Percentiles rank a stretch among this genome's conserved stretches.
These are phyloP conservation scores for Promerops cafer DNA, from an alignment of 2,113 vertebrate genomes.

Conservation along the genomic window DNA sequence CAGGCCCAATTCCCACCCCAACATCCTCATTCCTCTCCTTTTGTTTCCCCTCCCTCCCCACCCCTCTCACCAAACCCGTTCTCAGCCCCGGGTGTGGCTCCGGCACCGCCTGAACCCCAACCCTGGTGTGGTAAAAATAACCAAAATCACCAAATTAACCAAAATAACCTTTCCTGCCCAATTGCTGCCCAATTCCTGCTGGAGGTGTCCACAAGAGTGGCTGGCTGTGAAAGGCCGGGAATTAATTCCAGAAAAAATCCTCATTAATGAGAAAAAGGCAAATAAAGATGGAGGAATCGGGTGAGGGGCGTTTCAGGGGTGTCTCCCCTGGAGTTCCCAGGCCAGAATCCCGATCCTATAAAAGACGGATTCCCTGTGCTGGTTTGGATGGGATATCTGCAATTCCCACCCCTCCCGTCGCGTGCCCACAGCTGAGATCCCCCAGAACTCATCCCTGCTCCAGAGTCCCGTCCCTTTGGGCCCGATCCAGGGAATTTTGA, in stretches of 20 bases:
- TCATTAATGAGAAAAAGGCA: neutral
- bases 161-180: neutral
- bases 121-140: neutral
- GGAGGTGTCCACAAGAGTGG: neutral
- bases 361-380: neutral
- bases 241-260: neutral
- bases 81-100: neutral
- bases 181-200: neutral
- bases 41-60: neutral
- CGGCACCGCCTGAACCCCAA: neutral
- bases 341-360: neutral
- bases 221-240: neutral
- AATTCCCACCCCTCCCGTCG: neutral
- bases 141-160: neutral
- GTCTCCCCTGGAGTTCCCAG: neutral
- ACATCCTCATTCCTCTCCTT: neutral
- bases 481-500: accelerated
- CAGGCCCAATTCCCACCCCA: neutral
- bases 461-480: accelerated
- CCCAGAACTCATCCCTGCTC: neutral
- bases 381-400: neutral
- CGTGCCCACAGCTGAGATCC: accelerated
- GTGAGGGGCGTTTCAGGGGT: neutral
- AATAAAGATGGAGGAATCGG: too few species aligned
- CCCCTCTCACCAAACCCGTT: neutral